Evolutionary conservation across 2,797 vertebrate genomes (phyloP).

Genomic region (Sylvia borin): DNA sequence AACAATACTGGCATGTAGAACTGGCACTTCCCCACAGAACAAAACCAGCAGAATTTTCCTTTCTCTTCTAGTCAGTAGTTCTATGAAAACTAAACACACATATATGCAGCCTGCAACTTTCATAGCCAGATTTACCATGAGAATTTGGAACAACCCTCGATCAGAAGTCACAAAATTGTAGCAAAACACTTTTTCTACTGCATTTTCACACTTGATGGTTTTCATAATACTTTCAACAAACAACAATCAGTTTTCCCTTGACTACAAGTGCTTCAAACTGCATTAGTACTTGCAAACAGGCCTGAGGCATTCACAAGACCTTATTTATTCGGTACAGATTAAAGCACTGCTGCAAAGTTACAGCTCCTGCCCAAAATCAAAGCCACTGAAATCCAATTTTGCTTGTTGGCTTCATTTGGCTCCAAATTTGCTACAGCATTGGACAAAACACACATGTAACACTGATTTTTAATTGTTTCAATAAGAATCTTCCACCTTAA

Average conservation of each 20-base stretch:
- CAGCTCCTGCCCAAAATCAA: not conserved
- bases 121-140: not conserved
- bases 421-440: not conserved
- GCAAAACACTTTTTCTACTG: not conserved
- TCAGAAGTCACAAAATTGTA: not conserved
- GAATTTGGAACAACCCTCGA: not conserved
- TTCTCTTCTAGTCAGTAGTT: slow-evolving; percentile 23
- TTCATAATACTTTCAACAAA: slow-evolving; percentile 15
- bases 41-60: slow-evolving; percentile 10
- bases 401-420: not conserved
- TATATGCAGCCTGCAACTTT: not conserved
- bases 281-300: slow-evolving; percentile 6
- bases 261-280: not conserved
- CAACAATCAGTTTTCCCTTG: not conserved
- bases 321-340: not conserved
- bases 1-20: slow-evolving; percentile 47
- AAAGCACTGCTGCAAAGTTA: not conserved
- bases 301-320: slow-evolving; percentile 14
- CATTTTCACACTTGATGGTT: not conserved
- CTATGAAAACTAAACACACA: slow-evolving; percentile 6
- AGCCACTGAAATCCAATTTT: not conserved
- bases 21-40: not conserved
- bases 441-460: slow-evolving; percentile 25
- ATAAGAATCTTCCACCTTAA: slow-evolving; percentile 13
- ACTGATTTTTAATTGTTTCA: slow-evolving; percentile 1